A percentile compares a stretch with the other conserved stretches of the same genome.
These are phyloP conservation scores for Mustela lutreola DNA, from an alignment of 2,113 vertebrate genomes.

Conservation along the genomic window DNA sequence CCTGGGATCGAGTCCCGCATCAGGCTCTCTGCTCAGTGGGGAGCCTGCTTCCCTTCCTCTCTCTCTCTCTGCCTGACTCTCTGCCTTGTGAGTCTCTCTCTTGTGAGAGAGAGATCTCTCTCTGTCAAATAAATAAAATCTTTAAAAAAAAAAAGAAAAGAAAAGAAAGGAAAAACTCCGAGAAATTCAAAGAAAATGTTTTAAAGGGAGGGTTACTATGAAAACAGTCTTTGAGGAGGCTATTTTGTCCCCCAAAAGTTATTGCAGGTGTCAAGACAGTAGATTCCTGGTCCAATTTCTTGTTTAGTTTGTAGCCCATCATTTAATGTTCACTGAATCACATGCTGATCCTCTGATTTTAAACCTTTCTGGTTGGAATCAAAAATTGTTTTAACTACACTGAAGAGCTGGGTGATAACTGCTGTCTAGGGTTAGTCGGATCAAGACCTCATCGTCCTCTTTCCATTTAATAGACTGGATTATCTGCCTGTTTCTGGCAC, in stretches of 20 bases:
- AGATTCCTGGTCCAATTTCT: not conserved
- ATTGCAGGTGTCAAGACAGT: not conserved
- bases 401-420: not conserved
- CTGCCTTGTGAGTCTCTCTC: no score
- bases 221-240: not conserved
- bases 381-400: not conserved
- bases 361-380: not conserved
- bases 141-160: no score
- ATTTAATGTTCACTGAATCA: not conserved
- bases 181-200: not conserved
- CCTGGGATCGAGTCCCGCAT: no score
- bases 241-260: slow-evolving; percentile 8
- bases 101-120: no score
- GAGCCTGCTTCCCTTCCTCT: no score
- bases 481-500: not conserved
- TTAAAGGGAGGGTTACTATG: not conserved
- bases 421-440: not conserved
- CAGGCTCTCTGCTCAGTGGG: no score
- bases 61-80: no score
- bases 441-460: not conserved
- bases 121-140: no score
- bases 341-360: not conserved
- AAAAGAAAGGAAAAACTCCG: not conserved
- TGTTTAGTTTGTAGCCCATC: not conserved
- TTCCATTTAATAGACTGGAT: not conserved